phyloP scores from a whole-genome alignment of 2,888 invertebrate genomes.

The Scaptodrosophila latifasciaeformis region DNA sequence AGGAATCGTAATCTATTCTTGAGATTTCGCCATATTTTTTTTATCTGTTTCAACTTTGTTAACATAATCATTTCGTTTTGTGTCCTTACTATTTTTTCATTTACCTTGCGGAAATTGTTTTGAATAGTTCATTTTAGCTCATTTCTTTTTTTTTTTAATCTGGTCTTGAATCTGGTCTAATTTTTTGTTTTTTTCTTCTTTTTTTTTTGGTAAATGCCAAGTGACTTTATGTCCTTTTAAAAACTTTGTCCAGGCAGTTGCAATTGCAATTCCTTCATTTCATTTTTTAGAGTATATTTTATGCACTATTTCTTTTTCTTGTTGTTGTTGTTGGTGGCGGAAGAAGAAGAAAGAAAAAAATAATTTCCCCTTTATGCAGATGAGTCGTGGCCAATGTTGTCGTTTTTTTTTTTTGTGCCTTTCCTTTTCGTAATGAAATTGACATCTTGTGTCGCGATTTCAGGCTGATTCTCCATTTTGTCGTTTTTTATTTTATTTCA shows the following conservation, averaged over 20 bases:
- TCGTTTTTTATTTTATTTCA: constrained; percentile 18
- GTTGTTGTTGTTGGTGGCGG: too few species aligned
- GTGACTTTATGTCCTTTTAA: background rate
- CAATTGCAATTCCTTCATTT: constrained; percentile 38
- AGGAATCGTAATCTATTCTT: constrained; percentile 16
- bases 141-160: constrained; percentile 24
- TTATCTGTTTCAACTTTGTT: constrained; percentile 45
- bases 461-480: constrained; percentile 41
- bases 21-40: constrained; percentile 39
- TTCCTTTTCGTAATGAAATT: constrained; percentile 59
- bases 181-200: constrained; percentile 6
- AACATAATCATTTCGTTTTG: constrained; percentile 27
- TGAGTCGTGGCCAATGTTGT: constrained; percentile 50
- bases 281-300: background rate
- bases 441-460: constrained; percentile 64
- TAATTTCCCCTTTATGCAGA: constrained; percentile 67
- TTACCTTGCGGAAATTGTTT: constrained; percentile 52
- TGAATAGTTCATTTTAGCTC: constrained; percentile 58
- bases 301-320: constrained; percentile 4
- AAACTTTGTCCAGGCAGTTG: constrained; percentile 52
- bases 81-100: constrained; percentile 13
- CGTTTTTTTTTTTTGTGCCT: too few species aligned
- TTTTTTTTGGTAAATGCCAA: constrained; percentile 3
- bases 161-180: constrained; percentile 23
- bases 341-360: constrained; percentile 31